Evolutionary conservation across 2,888 invertebrate species (phyloP).

Genomic region (Octonoba sinensis): DNA sequence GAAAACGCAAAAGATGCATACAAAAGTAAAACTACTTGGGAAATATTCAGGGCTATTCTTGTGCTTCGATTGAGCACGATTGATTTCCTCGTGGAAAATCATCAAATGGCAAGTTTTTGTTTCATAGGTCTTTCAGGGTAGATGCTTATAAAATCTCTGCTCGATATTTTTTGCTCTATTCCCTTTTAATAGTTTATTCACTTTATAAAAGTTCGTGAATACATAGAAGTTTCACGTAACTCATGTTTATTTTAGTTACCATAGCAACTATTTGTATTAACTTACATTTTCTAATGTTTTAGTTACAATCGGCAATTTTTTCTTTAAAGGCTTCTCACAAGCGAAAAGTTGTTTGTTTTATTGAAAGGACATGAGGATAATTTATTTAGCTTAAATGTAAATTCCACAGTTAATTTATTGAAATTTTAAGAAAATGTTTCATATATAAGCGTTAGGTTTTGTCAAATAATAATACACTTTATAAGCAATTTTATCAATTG

Average conservation of each 20-base stretch:
- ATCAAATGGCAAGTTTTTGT: constrained; percentile 83
- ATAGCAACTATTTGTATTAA: background rate
- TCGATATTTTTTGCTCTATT: background rate
- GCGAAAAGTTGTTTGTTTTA: too few species aligned
- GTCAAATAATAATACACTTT: too few species aligned
- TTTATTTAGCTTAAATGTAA: too few species aligned
- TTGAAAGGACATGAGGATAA: too few species aligned
- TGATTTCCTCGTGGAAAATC: constrained; percentile 89
- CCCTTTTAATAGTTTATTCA: background rate
- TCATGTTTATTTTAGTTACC: too few species aligned
- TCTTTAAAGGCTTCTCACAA: too few species aligned
- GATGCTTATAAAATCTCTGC: background rate
- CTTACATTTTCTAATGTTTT: background rate
- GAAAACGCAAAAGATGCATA: constrained; percentile 90
- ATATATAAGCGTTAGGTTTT: too few species aligned
- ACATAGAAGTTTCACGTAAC: too few species aligned
- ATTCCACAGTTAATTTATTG: too few species aligned
- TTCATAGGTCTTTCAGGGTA: background rate
- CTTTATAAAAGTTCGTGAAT: background rate
- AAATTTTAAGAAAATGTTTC: too few species aligned
- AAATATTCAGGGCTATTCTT: constrained; percentile 88
- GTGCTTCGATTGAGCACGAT: constrained; percentile 93
- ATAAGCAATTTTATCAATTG: too few species aligned
- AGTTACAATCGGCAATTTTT: too few species aligned
- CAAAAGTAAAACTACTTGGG: constrained; percentile 94